Conservation (phyloP, 2,888 invertebrate genomes). For the Ellobium chinense region DNA sequence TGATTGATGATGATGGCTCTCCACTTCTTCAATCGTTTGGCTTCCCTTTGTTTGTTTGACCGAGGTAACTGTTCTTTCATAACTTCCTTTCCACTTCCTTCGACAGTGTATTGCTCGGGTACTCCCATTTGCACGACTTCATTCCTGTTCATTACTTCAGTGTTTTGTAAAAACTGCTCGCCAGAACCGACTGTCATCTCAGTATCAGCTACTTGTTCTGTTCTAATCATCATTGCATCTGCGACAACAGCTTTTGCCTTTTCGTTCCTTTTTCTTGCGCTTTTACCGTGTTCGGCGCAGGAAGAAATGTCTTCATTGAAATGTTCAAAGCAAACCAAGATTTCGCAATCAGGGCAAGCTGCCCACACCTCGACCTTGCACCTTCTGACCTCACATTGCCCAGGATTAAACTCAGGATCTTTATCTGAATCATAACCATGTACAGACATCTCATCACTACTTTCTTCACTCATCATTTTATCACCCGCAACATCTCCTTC, state of each 20-base stretch:
- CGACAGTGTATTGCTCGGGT: neutral
- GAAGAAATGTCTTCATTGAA: neutral
- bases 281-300: neutral
- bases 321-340: neutral
- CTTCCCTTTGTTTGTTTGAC: neutral
- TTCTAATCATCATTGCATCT: neutral
- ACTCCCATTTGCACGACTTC: neutral
- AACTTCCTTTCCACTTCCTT: neutral
- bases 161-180: neutral
- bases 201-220: neutral
- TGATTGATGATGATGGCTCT: too few relatives aligned
- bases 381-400: neutral
- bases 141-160: neutral
- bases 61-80: neutral
- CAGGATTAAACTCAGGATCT: neutral
- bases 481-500: too few relatives aligned
- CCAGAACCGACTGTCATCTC: neutral
- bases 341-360: neutral
- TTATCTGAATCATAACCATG: neutral
- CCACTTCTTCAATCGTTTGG: too few relatives aligned
- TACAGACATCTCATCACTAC: too few relatives aligned
- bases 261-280: neutral
- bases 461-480: too few relatives aligned
- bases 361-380: constrained; percentile 4
- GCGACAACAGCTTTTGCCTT: constrained; percentile 15